Evolutionary conservation across 1,140 invertebrate species (phyloP), one percentile per base, ranked within the genome.

Genomic region (Venturia canescens): DNA sequence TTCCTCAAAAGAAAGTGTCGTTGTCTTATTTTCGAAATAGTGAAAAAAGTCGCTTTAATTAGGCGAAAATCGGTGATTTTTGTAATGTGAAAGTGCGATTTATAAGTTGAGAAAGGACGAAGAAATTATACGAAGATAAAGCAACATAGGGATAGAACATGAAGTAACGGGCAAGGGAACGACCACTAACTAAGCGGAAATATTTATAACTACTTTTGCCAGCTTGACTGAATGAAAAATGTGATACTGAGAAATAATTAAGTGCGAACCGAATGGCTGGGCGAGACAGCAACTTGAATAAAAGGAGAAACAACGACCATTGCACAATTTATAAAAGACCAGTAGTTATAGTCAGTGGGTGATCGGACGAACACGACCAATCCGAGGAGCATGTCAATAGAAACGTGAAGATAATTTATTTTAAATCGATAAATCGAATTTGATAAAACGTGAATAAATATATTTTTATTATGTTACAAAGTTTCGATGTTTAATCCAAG

Each of bases 1-100:
- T 91, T 90, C 83, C 85, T 90, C 66, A 91, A 91, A 83, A 87
- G 89, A 69, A 90, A 90, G 85, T 91, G 88, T 81, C 89, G 89
- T 77, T 90, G 90, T 81, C 89, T 90, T 79, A 21, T 69, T 15
- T 83, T 63, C 66, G 76, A 81, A 83, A 57, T 81, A 78, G 71
- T 83, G 48, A 63, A 29, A 21, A 48, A 69, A 26, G 38, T 69
- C 27, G 66, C 66, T 3, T 69, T 31, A 15, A 69, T 13, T 27
- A 69, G 66, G 29, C 66, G 66, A 27, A 69, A 69, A 69, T 69
- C 31, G 27, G 3, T 69, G 27, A 31, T 69, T 31, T 69, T 29
- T 69, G 2, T 6, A 3, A 31, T 69, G 26, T 31, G 29, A 69
- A 23, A 69, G 66, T 69, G 66, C 15, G 3, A 69, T 69, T 18